phyloP scores from a whole-genome alignment of 2,888 invertebrate genomes.

The Lasioglossum marginatum region DNA sequence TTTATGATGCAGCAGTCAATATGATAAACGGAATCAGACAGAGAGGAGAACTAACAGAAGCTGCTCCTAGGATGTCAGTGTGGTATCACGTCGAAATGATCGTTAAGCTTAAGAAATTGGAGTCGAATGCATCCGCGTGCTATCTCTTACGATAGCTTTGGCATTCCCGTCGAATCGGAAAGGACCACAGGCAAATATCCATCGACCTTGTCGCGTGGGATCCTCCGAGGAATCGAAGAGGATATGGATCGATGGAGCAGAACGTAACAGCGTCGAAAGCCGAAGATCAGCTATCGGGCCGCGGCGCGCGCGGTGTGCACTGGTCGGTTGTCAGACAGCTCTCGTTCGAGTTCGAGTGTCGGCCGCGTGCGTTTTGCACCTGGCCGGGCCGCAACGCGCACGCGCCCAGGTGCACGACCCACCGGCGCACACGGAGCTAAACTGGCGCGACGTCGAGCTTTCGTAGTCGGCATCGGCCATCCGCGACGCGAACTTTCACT shows the following conservation, averaged over 20 bases:
- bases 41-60: not conserved
- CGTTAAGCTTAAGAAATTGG: constrained; percentile 12
- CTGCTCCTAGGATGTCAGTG: not conserved
- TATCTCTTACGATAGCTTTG: not conserved
- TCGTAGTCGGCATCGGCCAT: constrained; percentile 82
- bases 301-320: not conserved
- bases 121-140: not conserved
- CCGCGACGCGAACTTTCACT: constrained; percentile 77
- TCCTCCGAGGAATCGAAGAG: not conserved
- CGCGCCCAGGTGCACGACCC: constrained; percentile 79
- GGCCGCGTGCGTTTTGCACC: constrained; percentile 70
- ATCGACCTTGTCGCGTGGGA: not conserved
- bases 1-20: not conserved
- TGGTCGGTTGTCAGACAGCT: constrained; percentile 36
- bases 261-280: not conserved
- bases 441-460: constrained; percentile 74
- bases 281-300: constrained; percentile 20
- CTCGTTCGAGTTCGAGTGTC: constrained; percentile 25
- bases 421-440: constrained; percentile 70
- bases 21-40: not conserved
- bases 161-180: not conserved
- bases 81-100: not conserved
- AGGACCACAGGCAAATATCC: not conserved
- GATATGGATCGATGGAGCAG: not conserved
- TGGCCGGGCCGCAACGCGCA: constrained; percentile 70